phyloP scores from a whole-genome alignment of 2,797 vertebrate species.

The Channa striata region DNA sequence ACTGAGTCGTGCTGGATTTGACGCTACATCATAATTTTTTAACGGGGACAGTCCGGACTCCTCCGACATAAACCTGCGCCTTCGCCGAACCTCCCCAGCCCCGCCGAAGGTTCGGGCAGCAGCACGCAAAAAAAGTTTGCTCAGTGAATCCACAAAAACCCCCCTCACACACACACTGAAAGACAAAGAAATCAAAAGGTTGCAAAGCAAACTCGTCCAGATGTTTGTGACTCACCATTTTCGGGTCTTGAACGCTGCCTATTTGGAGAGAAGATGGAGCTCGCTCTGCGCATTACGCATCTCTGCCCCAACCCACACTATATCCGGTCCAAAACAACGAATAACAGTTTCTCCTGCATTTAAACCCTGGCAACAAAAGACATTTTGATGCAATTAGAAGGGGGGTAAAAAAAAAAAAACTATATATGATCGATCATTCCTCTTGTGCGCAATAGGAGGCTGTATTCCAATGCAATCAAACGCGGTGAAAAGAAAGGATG shows the following conservation, averaged over 20 bases:
- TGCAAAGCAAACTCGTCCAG: conserved; percentile 55
- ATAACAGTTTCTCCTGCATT: conserved; percentile 79
- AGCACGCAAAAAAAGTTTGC: conserved; percentile 21
- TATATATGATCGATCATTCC: conserved; percentile 74
- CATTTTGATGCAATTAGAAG: conserved; percentile 79
- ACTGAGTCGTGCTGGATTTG: not conserved
- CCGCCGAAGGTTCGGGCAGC: not conserved
- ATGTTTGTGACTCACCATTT: conserved; percentile 82
- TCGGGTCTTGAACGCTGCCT: conserved; percentile 71
- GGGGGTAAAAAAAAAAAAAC: conserved; percentile 5
- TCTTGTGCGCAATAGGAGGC: conserved; percentile 66
- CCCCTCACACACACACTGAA: conserved; percentile 21
- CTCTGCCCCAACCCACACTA: conserved; percentile 74
- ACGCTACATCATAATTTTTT: not conserved
- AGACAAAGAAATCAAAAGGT: conserved; percentile 56
- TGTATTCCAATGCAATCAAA: conserved; percentile 79
- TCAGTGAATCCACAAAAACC: not conserved
- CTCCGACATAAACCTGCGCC: conserved; percentile 9
- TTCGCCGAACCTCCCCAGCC: conserved; percentile 19
- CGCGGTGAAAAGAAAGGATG: conserved; percentile 77
- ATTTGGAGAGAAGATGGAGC: conserved; percentile 77
- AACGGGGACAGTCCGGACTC: not conserved
- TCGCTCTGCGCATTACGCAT: conserved; percentile 78
- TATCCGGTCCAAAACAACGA: conserved; percentile 79
- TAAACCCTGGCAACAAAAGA: conserved; percentile 82